Evolutionary conservation across 2,797 vertebrate species (phyloP).

Genomic region (Xiphorhynchus erythropygius): DNA sequence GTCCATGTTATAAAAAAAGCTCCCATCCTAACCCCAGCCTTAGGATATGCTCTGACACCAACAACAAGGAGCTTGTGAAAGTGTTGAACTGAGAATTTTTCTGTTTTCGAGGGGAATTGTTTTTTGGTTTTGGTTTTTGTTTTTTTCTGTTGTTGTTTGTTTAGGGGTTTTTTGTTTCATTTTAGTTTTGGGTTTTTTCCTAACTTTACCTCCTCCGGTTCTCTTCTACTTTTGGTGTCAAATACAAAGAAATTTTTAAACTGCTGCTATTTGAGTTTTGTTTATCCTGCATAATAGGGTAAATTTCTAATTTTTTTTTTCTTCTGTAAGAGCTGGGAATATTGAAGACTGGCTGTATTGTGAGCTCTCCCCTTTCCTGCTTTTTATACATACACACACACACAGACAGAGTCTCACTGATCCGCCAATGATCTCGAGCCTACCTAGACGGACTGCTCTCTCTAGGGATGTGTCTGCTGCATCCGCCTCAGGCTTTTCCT

Average conservation of each 20-base stretch:
- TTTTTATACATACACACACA: background rate
- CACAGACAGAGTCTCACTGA: background rate
- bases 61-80: background rate
- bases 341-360: background rate
- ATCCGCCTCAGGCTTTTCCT: conserved; percentile 58
- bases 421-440: conserved; percentile 41
- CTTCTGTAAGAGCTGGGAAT: background rate
- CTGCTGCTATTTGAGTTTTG: background rate
- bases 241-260: conserved; percentile 18
- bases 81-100: background rate
- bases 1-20: background rate
- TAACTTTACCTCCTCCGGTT: background rate
- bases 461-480: conserved; percentile 61
- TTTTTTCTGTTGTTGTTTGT: no score
- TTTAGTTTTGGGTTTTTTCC: background rate
- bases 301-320: background rate
- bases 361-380: conserved; percentile 8
- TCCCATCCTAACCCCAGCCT: background rate
- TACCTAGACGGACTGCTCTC: conserved; percentile 49
- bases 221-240: background rate
- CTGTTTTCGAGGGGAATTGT: background rate
- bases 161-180: no score
- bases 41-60: background rate
- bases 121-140: background rate
- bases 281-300: conserved; percentile 12